Evolutionary conservation across 2,888 invertebrate species (phyloP).

Genomic region (Hyposoter didymator): DNA sequence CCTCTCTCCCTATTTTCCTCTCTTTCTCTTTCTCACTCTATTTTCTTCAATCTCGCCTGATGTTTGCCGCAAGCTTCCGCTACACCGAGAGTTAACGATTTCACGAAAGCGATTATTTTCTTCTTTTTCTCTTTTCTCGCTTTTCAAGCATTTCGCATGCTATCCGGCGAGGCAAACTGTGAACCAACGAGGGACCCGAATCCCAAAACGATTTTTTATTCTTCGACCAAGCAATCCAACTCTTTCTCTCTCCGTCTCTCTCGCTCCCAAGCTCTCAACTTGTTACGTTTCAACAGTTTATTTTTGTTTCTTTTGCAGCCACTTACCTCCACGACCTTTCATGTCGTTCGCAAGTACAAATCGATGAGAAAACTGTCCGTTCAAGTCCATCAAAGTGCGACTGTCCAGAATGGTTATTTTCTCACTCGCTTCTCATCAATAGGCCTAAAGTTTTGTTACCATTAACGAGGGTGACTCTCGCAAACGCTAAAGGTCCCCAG

Average conservation of each 20-base stretch:
- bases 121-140: constrained; percentile 41
- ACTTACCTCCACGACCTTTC: constrained; percentile 47
- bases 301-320: constrained; percentile 27
- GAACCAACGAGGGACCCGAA: constrained; percentile 14
- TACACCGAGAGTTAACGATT: constrained; percentile 76
- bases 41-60: constrained; percentile 61
- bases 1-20: neutral
- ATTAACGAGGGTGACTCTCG: constrained; percentile 78
- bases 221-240: constrained; percentile 9
- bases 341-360: constrained; percentile 39
- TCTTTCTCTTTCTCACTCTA: constrained; percentile 42
- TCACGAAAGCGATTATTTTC: constrained; percentile 74
- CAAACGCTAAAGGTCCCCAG: constrained; percentile 46
- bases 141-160: constrained; percentile 35
- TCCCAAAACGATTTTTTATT: constrained; percentile 28
- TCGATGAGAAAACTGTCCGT: constrained; percentile 44
- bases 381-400: constrained; percentile 32
- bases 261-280: neutral
- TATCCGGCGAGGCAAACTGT: constrained; percentile 27
- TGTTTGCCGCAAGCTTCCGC: constrained; percentile 71
- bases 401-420: constrained; percentile 39
- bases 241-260: neutral
- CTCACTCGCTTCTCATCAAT: constrained; percentile 45
- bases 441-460: constrained; percentile 69
- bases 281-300: neutral